Percentiles rank a stretch among this genome's conserved stretches.
These are phyloP conservation scores for Microchirus variegatus DNA, from an alignment of 2,797 vertebrate species.

Conservation along the genomic window DNA sequence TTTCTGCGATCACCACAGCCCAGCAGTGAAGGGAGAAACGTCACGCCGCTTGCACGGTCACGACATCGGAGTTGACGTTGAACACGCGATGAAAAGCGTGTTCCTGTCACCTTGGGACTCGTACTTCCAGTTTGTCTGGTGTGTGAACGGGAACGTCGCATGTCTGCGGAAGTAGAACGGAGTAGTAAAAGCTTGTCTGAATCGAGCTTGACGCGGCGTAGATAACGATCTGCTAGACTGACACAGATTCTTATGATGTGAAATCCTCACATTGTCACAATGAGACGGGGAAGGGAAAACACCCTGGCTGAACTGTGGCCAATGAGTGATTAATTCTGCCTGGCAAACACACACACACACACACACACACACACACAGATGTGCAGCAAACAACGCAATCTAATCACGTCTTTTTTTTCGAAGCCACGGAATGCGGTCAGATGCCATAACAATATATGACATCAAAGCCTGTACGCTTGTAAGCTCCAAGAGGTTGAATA, in stretches of 20 bases:
- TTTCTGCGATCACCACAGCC: conserved; percentile 37
- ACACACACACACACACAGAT: no score
- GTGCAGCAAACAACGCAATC: conserved; percentile 66
- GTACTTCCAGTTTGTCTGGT: conserved; percentile 15
- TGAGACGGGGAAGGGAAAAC: no score
- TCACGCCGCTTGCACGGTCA: conserved; percentile 22
- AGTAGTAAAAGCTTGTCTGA: not conserved
- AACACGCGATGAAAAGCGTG: conserved; percentile 37
- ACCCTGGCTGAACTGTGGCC: conserved; percentile 37
- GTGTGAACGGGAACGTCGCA: not conserved
- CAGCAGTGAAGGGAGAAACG: conserved; percentile 15
- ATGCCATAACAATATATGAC: conserved; percentile 73
- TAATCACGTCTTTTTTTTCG: conserved; percentile 58
- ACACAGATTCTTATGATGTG: conserved; percentile 31
- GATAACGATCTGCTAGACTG: conserved; percentile 29
- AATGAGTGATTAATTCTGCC: conserved; percentile 68
- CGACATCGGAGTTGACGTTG: conserved; percentile 28
- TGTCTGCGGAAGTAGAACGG: conserved; percentile 1
- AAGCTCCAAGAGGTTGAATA: conserved; percentile 69
- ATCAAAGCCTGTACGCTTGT: conserved; percentile 70
- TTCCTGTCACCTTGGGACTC: conserved; percentile 49
- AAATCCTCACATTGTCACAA: no score
- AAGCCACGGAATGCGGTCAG: conserved; percentile 63
- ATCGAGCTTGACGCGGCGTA: conserved; percentile 2
- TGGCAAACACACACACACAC: conserved; percentile 70